Percentiles rank a stretch among this genome's conserved stretches.
Conservation (phyloP, 2,888 invertebrate species). For the Glaucopsyche alexis region DNA sequence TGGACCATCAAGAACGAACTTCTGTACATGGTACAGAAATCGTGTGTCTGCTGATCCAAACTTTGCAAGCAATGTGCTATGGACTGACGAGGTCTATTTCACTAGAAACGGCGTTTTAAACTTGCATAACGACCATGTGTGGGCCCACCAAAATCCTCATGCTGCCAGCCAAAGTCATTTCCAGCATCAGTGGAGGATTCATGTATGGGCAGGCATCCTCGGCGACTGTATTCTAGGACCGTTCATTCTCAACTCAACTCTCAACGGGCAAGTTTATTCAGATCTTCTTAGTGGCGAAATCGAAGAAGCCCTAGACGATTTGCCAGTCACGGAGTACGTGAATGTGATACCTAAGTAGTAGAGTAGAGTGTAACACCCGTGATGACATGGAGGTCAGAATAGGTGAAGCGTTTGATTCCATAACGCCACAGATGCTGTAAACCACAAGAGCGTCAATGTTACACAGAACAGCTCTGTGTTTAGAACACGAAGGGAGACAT, state of each 20-base stretch:
- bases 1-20: no score
- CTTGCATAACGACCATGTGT: conserved; percentile 35
- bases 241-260: no score
- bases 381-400: background rate
- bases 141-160: conserved; percentile 33
- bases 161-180: conserved; percentile 10
- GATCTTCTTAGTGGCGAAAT: no score
- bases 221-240: conserved; percentile 2
- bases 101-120: conserved; percentile 29
- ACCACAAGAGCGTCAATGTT: no score
- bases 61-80: background rate
- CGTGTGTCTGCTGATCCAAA: no score
- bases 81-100: conserved; percentile 31
- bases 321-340: no score
- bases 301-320: no score
- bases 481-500: no score
- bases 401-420: background rate
- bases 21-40: no score
- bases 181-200: conserved; percentile 34
- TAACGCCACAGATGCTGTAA: background rate
- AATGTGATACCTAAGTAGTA: no score
- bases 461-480: no score
- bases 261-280: no score
- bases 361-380: background rate
- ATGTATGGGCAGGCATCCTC: conserved; percentile 35